These are phyloP conservation scores for Dascyllus trimaculatus DNA, from an alignment of 2,113 vertebrate species.

Conservation along the genomic window DNA sequence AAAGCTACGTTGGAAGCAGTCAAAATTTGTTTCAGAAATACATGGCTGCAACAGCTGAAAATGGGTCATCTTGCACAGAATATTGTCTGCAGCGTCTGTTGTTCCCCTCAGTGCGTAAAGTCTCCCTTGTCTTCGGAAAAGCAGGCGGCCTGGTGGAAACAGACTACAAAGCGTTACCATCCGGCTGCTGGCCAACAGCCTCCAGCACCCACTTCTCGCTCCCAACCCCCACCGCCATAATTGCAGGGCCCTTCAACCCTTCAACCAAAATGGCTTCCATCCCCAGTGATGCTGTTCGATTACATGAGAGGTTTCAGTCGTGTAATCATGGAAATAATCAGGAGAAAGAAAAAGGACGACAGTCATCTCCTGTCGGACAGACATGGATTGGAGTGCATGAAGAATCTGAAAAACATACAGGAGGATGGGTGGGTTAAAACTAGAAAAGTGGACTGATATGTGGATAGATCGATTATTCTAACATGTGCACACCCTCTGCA, in stretches of 20 bases:
- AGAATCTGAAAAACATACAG: too few relatives aligned
- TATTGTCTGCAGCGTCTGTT: conserved; percentile 20
- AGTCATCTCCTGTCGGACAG: too few relatives aligned
- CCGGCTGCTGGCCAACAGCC: conserved; percentile 53
- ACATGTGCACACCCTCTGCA: conserved; percentile 6
- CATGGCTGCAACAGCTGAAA: too few relatives aligned
- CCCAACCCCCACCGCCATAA: conserved; percentile 31
- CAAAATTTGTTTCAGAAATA: too few relatives aligned
- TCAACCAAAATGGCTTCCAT: conserved; percentile 66
- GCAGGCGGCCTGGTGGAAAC: conserved; percentile 25
- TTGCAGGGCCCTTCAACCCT: conserved; percentile 49
- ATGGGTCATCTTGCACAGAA: too few relatives aligned
- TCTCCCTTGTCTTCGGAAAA: conserved; percentile 5
- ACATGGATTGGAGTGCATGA: too few relatives aligned
- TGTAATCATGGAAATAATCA: conserved; percentile 26
- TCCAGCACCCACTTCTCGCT: conserved; percentile 42
- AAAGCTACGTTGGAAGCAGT: too few relatives aligned
- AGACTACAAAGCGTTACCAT: conserved; percentile 54
- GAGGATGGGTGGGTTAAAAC: too few relatives aligned
- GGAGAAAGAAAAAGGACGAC: neutral
- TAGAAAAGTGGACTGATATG: neutral
- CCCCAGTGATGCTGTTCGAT: conserved; percentile 38
- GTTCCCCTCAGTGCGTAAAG: conserved; percentile 6
- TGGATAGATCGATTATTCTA: neutral
- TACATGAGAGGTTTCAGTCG: conserved; percentile 32